These are phyloP conservation scores for Nicator chloris DNA, from an alignment of 2,113 vertebrate species.

Conservation along the genomic window DNA sequence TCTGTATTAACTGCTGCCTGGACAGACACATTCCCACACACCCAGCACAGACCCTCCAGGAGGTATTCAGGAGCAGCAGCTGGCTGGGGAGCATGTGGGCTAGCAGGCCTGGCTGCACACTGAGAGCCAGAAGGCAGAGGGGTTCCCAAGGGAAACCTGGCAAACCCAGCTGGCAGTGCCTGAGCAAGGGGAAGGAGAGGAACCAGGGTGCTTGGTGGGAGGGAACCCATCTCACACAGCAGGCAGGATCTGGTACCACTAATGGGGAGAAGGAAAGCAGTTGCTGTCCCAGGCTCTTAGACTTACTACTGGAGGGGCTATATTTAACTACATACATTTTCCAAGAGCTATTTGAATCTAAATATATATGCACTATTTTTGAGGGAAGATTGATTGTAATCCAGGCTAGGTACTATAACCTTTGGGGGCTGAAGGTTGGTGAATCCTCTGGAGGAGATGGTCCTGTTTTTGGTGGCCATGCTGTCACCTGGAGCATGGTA, in stretches of 20 bases:
- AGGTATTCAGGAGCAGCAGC: not conserved
- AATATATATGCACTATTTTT: not conserved
- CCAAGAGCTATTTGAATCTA: not conserved
- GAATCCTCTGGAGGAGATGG: not conserved
- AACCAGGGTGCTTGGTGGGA: not conserved
- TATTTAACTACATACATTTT: not conserved
- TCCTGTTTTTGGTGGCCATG: not conserved
- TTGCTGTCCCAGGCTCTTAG: not conserved
- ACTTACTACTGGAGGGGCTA: not conserved
- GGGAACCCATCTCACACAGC: not conserved
- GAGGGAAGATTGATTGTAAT: not conserved
- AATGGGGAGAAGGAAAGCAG: not conserved
- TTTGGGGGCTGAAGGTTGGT: not conserved
- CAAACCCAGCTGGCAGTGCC: not conserved
- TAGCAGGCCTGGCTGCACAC: not conserved
- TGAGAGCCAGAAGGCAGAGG: not conserved
- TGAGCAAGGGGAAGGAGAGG: not conserved
- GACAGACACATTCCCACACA: fast-evolving
- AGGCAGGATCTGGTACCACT: not conserved
- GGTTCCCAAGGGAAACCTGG: not conserved
- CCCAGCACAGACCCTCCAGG: not conserved
- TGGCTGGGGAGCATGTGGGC: fast-evolving
- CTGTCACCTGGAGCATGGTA: not conserved
- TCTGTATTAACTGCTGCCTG: not conserved
- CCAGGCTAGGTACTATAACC: not conserved